Evolutionary conservation across 1,140 invertebrate genomes (phyloP).

Genomic region (Cotesia glomerata): DNA sequence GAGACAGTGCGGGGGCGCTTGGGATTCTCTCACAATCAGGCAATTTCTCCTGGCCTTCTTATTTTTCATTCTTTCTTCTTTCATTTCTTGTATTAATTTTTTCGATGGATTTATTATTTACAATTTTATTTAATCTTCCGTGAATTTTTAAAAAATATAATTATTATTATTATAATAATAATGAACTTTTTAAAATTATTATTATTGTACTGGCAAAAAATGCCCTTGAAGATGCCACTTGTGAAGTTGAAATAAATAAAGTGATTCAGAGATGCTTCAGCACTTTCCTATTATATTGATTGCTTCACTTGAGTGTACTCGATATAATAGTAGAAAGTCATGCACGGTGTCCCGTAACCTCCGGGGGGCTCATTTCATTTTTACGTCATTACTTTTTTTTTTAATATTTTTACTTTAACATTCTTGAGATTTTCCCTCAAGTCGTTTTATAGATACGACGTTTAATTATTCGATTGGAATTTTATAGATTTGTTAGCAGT

Average conservation of each 20-base stretch:
- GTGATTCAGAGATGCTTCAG: too few relatives aligned
- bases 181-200: too few relatives aligned
- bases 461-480: too few relatives aligned
- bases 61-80: constrained; percentile 14
- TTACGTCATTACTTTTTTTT: background rate
- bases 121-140: background rate
- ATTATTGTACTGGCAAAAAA: too few relatives aligned
- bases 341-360: constrained; percentile 15
- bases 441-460: too few relatives aligned
- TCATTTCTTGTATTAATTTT: background rate
- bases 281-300: background rate
- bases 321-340: constrained; percentile 13
- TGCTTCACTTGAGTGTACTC: background rate
- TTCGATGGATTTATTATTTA: background rate
- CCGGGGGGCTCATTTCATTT: constrained; percentile 3
- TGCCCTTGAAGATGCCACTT: too few relatives aligned
- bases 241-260: too few relatives aligned
- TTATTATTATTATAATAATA: too few relatives aligned
- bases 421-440: background rate
- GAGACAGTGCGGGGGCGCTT: constrained; percentile 16
- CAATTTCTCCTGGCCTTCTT: constrained; percentile 36
- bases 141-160: background rate
- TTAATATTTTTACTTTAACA: background rate
- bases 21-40: constrained; percentile 24
- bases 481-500: too few relatives aligned